These are phyloP conservation scores for Trachelus stipa DNA, from an alignment of 2,888 invertebrate species.

Conservation along the genomic window DNA sequence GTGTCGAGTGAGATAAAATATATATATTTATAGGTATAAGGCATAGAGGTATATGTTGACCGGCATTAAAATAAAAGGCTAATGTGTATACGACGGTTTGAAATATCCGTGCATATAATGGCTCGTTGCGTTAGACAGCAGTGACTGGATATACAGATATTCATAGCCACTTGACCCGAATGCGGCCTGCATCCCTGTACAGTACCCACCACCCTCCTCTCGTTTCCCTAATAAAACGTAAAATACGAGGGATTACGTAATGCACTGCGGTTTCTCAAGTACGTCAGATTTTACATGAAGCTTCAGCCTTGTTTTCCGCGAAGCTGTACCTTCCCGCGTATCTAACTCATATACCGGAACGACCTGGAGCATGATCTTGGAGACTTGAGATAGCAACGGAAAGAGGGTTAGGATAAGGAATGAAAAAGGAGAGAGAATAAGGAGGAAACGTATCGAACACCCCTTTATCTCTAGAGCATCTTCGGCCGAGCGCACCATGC, in stretches of 20 bases:
- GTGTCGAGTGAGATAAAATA: not conserved
- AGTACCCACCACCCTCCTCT: not conserved
- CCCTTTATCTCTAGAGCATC: not conserved
- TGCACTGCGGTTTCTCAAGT: not conserved
- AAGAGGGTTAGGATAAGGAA: not conserved
- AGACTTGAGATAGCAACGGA: not conserved
- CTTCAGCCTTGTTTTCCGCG: too few species aligned
- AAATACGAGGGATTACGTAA: slow-evolving; percentile 2
- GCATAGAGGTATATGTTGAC: not conserved
- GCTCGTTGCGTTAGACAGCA: slow-evolving; percentile 14
- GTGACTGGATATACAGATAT: slow-evolving; percentile 45
- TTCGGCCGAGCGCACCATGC: not conserved
- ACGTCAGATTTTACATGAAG: not conserved
- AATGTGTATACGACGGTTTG: not conserved
- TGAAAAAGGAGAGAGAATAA: not conserved
- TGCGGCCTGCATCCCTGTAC: slow-evolving; percentile 21
- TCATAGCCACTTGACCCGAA: slow-evolving; percentile 53
- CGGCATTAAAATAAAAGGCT: not conserved
- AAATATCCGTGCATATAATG: not conserved
- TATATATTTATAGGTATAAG: not conserved
- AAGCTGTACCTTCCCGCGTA: not conserved
- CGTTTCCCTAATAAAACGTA: slow-evolving; percentile 15
- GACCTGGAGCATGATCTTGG: not conserved
- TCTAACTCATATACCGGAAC: not conserved
- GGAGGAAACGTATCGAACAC: not conserved